These are phyloP conservation scores for Pantelozetes paolii DNA, from an alignment of 2,888 invertebrate genomes.

Conservation along the genomic window DNA sequence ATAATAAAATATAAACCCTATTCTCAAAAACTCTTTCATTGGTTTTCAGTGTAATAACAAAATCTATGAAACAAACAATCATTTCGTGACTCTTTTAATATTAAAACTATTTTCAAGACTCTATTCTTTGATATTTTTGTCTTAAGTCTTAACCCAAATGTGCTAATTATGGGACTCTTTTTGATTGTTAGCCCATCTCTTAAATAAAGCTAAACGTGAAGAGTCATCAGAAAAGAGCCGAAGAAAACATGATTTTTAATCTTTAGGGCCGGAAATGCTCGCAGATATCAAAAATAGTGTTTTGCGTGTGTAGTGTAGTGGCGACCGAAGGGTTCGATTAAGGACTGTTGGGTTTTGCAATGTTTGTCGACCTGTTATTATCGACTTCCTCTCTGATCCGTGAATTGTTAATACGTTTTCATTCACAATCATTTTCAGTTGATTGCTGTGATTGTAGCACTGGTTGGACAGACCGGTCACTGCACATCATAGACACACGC, in stretches of 20 bases:
- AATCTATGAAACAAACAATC: slow-evolving; percentile 29
- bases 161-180: slow-evolving; percentile 28
- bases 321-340: background rate
- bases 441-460: background rate
- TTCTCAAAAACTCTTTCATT: background rate
- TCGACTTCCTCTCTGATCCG: slow-evolving; percentile 21
- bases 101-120: background rate
- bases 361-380: slow-evolving; percentile 26
- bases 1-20: slow-evolving; percentile 19
- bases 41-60: background rate
- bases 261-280: slow-evolving; percentile 25
- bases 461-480: slow-evolving; percentile 9
- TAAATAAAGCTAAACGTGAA: background rate
- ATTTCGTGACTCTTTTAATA: slow-evolving; percentile 17
- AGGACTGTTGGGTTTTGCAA: background rate
- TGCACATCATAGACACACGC: background rate
- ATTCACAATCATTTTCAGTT: background rate
- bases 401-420: slow-evolving; percentile 12
- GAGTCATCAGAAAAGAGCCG: no score
- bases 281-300: slow-evolving; percentile 19
- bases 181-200: slow-evolving; percentile 32
- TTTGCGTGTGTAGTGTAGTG: slow-evolving; percentile 4
- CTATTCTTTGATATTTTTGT: background rate
- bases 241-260: slow-evolving; percentile 29
- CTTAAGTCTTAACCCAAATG: slow-evolving; percentile 32